A percentile compares a stretch with the other conserved stretches of the same genome.
Evolutionary conservation across 2,797 vertebrate species (phyloP).

Genomic region (Sparus aurata): DNA sequence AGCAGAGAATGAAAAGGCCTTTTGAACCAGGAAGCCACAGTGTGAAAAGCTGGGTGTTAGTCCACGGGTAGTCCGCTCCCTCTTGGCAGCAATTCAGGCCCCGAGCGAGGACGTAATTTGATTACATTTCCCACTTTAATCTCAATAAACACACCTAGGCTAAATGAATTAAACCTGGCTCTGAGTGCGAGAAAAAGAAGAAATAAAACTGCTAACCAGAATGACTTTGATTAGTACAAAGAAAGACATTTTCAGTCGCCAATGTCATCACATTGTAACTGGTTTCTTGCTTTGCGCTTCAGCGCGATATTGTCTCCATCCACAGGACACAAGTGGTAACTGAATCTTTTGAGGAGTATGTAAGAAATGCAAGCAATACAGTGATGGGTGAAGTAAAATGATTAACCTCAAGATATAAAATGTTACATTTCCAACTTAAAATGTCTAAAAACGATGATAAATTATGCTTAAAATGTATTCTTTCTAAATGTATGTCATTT

Average conservation of each 20-base stretch:
- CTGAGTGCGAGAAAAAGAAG: constrained; percentile 19
- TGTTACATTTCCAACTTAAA: too few species aligned
- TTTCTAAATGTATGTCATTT: too few species aligned
- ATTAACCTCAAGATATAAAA: too few species aligned
- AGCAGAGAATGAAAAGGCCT: constrained; percentile 65
- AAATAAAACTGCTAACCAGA: constrained; percentile 36
- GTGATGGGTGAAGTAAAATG: neutral
- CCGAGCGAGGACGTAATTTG: constrained; percentile 57
- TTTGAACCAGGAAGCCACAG: constrained; percentile 61
- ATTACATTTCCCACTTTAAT: constrained; percentile 78
- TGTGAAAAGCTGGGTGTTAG: constrained; percentile 44
- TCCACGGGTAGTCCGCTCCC: constrained; percentile 51
- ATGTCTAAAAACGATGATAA: too few species aligned
- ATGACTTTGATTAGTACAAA: constrained; percentile 36
- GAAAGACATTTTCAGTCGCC: neutral
- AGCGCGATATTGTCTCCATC: constrained; percentile 56
- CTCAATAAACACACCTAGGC: constrained; percentile 66
- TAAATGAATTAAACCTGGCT: constrained; percentile 68
- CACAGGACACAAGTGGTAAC: constrained; percentile 45
- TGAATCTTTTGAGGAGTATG: neutral
- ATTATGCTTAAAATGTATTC: too few species aligned
- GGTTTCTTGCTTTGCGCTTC: neutral
- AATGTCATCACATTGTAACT: neutral
- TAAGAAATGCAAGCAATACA: neutral
- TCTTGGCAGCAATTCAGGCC: constrained; percentile 57